Percentiles rank a stretch among this genome's conserved stretches.
These are phyloP conservation scores for Hydrolagus affinis DNA, from an alignment of 2,113 vertebrate genomes.

Conservation along the genomic window DNA sequence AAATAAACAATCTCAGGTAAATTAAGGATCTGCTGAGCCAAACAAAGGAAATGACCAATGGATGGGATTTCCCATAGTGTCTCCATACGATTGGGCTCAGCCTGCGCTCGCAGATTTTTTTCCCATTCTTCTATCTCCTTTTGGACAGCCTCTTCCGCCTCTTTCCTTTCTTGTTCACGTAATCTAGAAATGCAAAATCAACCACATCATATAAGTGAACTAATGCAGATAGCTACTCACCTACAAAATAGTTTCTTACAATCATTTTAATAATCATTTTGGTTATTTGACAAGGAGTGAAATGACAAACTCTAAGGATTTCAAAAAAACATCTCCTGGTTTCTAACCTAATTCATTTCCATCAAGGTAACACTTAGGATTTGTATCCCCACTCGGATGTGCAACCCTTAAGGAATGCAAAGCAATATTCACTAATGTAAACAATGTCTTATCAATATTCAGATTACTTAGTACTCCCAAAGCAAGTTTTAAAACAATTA, in stretches of 20 bases:
- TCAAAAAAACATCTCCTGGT: too few species aligned
- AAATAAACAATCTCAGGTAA: constrained; percentile 95
- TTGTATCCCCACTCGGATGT: too few species aligned
- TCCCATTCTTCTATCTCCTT: constrained; percentile 97
- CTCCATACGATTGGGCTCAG: constrained; percentile 69
- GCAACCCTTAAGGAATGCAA: too few species aligned
- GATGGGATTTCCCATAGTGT: constrained; percentile 95
- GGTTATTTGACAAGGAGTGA: too few species aligned
- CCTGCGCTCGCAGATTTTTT: constrained; percentile 70
- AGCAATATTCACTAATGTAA: too few species aligned
- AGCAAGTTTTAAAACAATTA: too few species aligned
- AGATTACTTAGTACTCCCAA: too few species aligned
- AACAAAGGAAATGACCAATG: constrained; percentile 93
- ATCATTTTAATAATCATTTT: too few species aligned
- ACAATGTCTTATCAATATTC: too few species aligned
- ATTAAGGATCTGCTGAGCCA: constrained; percentile 86
- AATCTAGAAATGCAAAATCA: constrained; percentile 53
- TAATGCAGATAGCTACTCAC: constrained; percentile 1
- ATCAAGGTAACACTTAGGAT: too few species aligned
- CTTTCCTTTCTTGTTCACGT: constrained; percentile 86
- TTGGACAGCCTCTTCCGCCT: constrained; percentile 85
- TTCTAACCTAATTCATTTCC: too few species aligned
- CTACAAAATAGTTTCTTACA: neutral
- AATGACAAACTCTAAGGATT: too few species aligned
- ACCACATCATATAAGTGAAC: neutral